These are phyloP conservation scores for Copsychus sechellarum DNA, from an alignment of 2,113 vertebrate species.

Conservation along the genomic window DNA sequence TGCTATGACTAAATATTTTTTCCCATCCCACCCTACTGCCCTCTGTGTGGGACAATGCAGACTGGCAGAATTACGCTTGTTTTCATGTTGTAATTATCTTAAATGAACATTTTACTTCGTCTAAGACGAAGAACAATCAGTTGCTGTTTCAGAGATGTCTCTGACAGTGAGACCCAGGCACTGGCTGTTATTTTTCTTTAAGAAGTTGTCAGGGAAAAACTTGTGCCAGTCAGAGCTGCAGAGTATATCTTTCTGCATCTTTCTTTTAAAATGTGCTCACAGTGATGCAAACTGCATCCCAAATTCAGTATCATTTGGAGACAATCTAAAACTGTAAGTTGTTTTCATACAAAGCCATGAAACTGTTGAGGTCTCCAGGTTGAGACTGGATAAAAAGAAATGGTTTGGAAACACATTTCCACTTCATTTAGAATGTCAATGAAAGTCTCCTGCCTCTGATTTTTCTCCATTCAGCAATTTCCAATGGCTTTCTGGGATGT, in stretches of 20 bases:
- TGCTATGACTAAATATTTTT: not conserved
- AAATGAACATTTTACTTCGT: not conserved
- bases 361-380: not conserved
- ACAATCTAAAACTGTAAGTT: accelerated
- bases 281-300: not conserved
- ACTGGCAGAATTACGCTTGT: not conserved
- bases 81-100: not conserved
- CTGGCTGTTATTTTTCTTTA: not conserved
- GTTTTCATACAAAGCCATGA: not conserved
- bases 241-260: not conserved
- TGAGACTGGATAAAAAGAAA: not conserved
- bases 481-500: not conserved
- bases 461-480: not conserved
- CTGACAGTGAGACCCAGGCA: not conserved
- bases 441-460: not conserved
- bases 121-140: not conserved
- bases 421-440: not conserved
- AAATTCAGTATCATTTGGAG: not conserved
- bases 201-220: not conserved
- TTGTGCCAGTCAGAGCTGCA: not conserved
- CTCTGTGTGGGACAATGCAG: not conserved
- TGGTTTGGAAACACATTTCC: not conserved
- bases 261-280: not conserved
- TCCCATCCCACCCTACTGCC: not conserved
- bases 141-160: not conserved